phyloP scores from a whole-genome alignment of 2,888 invertebrate species.

The Hirtodrosophila cameraria region DNA sequence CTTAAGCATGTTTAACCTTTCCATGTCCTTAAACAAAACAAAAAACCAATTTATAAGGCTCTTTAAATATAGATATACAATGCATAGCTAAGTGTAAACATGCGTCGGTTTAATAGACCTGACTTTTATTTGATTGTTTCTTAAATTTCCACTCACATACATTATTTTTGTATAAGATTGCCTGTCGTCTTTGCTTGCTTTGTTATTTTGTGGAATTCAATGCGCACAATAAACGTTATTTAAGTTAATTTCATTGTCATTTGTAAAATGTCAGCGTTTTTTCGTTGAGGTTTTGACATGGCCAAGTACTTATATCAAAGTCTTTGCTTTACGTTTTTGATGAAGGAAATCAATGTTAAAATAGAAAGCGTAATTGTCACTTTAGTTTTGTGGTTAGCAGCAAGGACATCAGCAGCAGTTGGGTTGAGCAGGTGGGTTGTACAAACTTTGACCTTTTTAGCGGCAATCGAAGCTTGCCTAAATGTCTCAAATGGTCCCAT shows the following conservation, averaged over 20 bases:
- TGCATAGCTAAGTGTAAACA: constrained; percentile 10
- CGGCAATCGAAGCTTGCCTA: not conserved
- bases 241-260: constrained; percentile 66
- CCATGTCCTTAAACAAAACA: too few relatives aligned
- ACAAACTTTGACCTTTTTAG: constrained; percentile 17
- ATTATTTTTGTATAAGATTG: constrained; percentile 3
- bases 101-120: not conserved
- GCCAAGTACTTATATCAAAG: constrained; percentile 3
- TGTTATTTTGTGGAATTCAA: constrained; percentile 40
- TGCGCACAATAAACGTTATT: constrained; percentile 52
- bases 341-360: constrained; percentile 3
- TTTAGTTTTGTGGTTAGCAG: not conserved
- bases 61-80: not conserved
- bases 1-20: too few relatives aligned
- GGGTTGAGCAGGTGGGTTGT: too few relatives aligned
- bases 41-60: not conserved
- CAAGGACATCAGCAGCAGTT: not conserved
- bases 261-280: constrained; percentile 56
- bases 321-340: constrained; percentile 53
- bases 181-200: not conserved
- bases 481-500: constrained; percentile 26
- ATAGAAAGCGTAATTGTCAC: constrained; percentile 15
- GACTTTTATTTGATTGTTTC: not conserved
- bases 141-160: not conserved
- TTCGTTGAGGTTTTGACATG: constrained; percentile 13